Percentiles rank a stretch among this genome's conserved stretches.
phyloP scores from a whole-genome alignment of 2,888 invertebrate species.

The Rhorus exstirpatorius region DNA sequence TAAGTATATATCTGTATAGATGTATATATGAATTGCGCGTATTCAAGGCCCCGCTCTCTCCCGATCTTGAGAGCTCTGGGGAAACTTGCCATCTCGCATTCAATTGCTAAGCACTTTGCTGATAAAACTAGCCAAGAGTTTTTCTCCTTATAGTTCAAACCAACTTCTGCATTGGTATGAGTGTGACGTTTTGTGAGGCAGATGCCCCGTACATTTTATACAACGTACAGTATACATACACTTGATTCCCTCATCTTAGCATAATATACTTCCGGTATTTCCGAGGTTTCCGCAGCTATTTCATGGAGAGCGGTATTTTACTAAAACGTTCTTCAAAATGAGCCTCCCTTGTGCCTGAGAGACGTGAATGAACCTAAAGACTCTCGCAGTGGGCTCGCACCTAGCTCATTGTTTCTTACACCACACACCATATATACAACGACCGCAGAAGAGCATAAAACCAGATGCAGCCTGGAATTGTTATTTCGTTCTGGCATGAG shows the following conservation, averaged over 20 bases:
- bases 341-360: constrained; percentile 19
- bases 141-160: constrained; percentile 35
- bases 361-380: constrained; percentile 43
- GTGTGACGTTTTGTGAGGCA: constrained; percentile 44
- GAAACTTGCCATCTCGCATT: constrained; percentile 50
- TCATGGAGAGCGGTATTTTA: constrained; percentile 30
- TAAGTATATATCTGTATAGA: constrained; percentile 14
- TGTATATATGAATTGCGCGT: constrained; percentile 49
- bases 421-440: constrained; percentile 9
- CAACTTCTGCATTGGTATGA: constrained; percentile 4
- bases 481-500: constrained; percentile 50
- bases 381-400: background rate
- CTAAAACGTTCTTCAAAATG: constrained; percentile 57
- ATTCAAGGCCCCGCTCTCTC: constrained; percentile 19
- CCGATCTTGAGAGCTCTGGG: constrained; percentile 35
- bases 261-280: constrained; percentile 45
- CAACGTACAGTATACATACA: constrained; percentile 12
- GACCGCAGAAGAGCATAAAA: constrained; percentile 32
- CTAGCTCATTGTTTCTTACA: constrained; percentile 46
- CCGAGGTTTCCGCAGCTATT: constrained; percentile 38
- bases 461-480: constrained; percentile 46
- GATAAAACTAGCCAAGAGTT: constrained; percentile 42
- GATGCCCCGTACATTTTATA: constrained; percentile 42
- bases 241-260: constrained; percentile 22
- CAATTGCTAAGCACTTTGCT: constrained; percentile 59